Evolutionary conservation across 1,140 invertebrate species (phyloP), one percentile per base, ranked within the genome.

Genomic region (Camponotus floridanus): DNA sequence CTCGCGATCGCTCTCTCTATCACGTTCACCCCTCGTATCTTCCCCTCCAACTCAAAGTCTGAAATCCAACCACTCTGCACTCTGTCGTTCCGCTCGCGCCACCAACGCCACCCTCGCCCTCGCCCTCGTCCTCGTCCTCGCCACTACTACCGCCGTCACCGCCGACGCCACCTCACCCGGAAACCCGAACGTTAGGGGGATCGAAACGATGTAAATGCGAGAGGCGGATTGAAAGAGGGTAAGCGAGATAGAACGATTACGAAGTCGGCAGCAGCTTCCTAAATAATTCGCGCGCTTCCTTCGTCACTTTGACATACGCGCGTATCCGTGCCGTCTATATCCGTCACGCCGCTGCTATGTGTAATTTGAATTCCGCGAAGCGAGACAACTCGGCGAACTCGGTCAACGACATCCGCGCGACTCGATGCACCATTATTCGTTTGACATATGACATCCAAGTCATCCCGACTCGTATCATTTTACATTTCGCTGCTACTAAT

Each of bases 11-110:
- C 48, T 73, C 55, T 74, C 51, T 45, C 62, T 33, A 81, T 83
- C 68, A 48, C 78, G 73, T 90, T 70, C 76, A 76, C 85, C 62
- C 68, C 78, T 59, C 57, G 26, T 26, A 36, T 13, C 26, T 11
- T 57, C 18, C 65, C 48, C 3, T 61, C 65, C 45, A 33, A 51
- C 4, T 21, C 76, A 45, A 55, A 45, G 68, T 74, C 78, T 86
- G 45, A 85, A 76, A 85, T 87, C 89, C 87, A 67, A 68, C 85
- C 86, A 87, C 80, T 90, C 73, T 59, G 83, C 78, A 78, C 79
- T 88, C 71, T 68, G 87, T 81, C 84, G 81, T 61, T 81, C 79
- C 36, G 62, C 74, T 73, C 55, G 84, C 81, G 51, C 78, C 90
- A 31, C 88, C 83, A 42, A 26, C 26, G 18, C 31, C 26, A 33